Percentiles rank a stretch among this genome's conserved stretches.
These are phyloP conservation scores for Rhinopomastus cyanomelas DNA, from an alignment of 2,113 vertebrate genomes.

Conservation along the genomic window DNA sequence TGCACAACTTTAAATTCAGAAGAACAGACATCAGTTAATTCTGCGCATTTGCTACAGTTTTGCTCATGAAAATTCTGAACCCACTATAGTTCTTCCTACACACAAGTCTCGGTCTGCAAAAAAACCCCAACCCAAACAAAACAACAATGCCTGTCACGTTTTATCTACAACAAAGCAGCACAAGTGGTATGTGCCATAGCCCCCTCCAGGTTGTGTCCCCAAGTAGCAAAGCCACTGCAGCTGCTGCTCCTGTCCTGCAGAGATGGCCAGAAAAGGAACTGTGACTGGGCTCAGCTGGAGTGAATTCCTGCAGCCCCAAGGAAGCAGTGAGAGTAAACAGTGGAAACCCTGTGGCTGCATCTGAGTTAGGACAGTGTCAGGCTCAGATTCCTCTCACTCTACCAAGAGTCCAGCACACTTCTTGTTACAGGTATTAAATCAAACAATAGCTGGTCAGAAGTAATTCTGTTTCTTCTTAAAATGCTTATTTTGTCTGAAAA, in stretches of 20 bases:
- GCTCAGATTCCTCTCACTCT: background rate
- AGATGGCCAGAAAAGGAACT: background rate
- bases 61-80: background rate
- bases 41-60: background rate
- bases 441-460: background rate
- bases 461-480: background rate
- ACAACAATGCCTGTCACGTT: background rate
- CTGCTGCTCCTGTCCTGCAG: background rate
- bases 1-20: background rate
- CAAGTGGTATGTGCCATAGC: background rate
- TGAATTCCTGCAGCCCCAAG: background rate
- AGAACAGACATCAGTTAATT: background rate
- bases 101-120: background rate
- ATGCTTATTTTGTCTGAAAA: background rate
- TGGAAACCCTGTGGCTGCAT: background rate
- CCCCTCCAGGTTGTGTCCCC: background rate
- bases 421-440: background rate
- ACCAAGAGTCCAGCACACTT: background rate
- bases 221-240: background rate
- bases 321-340: background rate
- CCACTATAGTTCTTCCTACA: background rate
- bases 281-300: constrained; percentile 13
- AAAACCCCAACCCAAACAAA: background rate
- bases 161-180: background rate
- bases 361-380: background rate